phyloP scores from a whole-genome alignment of 2,888 invertebrate species.

The Tineola bisselliella region DNA sequence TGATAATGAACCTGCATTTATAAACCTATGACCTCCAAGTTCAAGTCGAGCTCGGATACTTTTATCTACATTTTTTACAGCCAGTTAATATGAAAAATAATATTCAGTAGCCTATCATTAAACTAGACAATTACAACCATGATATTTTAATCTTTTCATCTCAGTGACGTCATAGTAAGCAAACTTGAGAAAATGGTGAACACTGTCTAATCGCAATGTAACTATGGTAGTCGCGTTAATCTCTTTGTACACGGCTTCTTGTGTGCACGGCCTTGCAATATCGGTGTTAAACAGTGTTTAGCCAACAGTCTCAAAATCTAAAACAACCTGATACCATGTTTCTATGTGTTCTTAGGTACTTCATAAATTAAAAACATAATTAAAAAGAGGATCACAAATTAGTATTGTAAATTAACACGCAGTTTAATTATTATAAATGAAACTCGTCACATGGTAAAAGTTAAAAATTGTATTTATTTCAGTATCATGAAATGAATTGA shows the following conservation, averaged over 20 bases:
- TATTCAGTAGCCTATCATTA: neutral
- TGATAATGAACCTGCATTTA: too few species aligned
- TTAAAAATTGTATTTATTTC: neutral
- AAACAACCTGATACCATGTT: neutral
- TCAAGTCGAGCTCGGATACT: too few species aligned
- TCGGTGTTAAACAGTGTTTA: conserved; percentile 4
- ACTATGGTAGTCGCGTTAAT: conserved; percentile 19
- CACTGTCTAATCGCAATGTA: conserved; percentile 2
- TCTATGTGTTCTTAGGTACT: neutral
- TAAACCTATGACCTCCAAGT: too few species aligned
- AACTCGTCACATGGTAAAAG: neutral
- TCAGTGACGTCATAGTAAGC: neutral
- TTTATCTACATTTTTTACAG: too few species aligned
- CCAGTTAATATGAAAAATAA: too few species aligned
- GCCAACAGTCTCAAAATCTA: neutral
- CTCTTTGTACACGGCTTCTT: conserved; percentile 20
- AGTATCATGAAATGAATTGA: conserved; percentile 5
- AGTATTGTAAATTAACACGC: too few species aligned
- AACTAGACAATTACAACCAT: neutral
- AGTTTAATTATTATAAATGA: too few species aligned
- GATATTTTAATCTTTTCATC: neutral
- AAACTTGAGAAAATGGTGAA: conserved; percentile 3
- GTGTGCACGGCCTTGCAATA: conserved; percentile 16
- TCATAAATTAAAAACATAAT: too few species aligned
- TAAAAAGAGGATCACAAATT: too few species aligned